A percentile compares a stretch with the other conserved stretches of the same genome.
phyloP scores from a whole-genome alignment of 2,888 invertebrate genomes.

The Drosophila subsilvestris region DNA sequence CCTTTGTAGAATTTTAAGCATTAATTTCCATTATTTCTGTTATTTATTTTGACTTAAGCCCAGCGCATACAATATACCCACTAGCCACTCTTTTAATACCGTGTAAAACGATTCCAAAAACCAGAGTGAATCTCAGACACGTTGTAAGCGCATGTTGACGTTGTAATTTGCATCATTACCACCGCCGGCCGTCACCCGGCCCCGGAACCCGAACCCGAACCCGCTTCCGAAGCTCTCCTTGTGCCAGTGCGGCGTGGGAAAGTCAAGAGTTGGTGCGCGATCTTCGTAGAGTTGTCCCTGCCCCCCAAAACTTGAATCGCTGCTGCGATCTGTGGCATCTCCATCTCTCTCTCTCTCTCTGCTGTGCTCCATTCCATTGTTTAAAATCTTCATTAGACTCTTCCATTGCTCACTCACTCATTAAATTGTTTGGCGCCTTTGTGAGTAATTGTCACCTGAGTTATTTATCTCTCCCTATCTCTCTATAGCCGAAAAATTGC shows the following conservation, averaged over 20 bases:
- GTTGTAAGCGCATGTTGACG: slow-evolving; percentile 59
- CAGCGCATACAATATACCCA: neutral
- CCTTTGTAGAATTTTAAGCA: neutral
- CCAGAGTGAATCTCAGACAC: slow-evolving; percentile 4
- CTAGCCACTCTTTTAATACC: neutral
- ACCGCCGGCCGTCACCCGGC: slow-evolving; percentile 7
- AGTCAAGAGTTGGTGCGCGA: slow-evolving; percentile 31
- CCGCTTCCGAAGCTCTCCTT: neutral
- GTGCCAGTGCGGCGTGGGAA: slow-evolving; percentile 65
- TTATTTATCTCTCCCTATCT: slow-evolving; percentile 11
- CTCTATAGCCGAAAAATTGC: slow-evolving; percentile 19
- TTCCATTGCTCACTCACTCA: slow-evolving; percentile 19
- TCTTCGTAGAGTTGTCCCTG: neutral
- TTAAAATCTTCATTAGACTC: slow-evolving; percentile 29
- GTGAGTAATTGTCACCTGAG: slow-evolving; percentile 51
- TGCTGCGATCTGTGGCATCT: slow-evolving; percentile 13
- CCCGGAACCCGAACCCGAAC: slow-evolving; percentile 2
- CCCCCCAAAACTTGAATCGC: slow-evolving; percentile 12
- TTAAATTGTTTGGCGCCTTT: slow-evolving; percentile 15
- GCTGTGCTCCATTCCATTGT: slow-evolving; percentile 10
- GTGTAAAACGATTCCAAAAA: neutral
- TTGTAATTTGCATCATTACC: slow-evolving; percentile 66
- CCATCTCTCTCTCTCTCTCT: neutral
- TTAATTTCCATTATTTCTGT: neutral
- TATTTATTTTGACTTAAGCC: neutral